Base-by-base conservation (phyloP, 2,888 invertebrate genomes). In the Agrilus mali region DNA sequence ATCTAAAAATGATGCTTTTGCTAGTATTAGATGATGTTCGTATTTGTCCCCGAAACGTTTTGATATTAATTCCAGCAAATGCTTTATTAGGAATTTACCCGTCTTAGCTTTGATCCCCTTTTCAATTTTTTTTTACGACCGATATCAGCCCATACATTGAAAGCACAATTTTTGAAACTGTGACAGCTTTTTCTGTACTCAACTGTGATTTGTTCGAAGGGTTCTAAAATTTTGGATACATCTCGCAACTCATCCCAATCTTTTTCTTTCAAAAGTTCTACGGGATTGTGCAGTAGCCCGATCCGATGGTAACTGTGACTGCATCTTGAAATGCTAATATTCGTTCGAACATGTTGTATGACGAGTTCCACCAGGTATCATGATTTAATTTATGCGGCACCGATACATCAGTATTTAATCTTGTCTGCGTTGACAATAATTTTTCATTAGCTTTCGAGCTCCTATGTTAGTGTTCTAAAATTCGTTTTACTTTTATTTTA, bases 211-310 rank as follows among this genome's bases (percentile, higher is more conserved):
- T 44, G 43, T 16, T 48, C 47, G 41, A 51, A 53, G 15, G 49
- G 49, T 42, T 47, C 42, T 45, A 51, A 47, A 22, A 52, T 32
- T 36, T 15, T 22, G 38, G 44, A 46, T 16, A 50, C 27, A 27
- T 49, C 45, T 45, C 39, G 39, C 17, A 53, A 32, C 10, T 36
- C 13, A 8, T 34, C 4, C 52, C 52, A 53, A 32, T 55, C 54
- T 27, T 36, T 35, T 45, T 50, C 48, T 2, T 46, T 22, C 15
- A 46, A 36, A n/a, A 46, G 33, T 41, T 46, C 42, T 12, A 54
- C 44, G 13, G 53, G 53, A 45, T 48, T 51, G 38, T 51, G 50
- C 32, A 54, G 39, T 31, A 54, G 13, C 16, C 51, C 53, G 12
- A 53, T 17, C n/a, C n/a, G n/a, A n/a, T n/a, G 15, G 52, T 45